Evolutionary conservation across 1,140 invertebrate species (phyloP).

Genomic region (Choristoneura fumiferana): DNA sequence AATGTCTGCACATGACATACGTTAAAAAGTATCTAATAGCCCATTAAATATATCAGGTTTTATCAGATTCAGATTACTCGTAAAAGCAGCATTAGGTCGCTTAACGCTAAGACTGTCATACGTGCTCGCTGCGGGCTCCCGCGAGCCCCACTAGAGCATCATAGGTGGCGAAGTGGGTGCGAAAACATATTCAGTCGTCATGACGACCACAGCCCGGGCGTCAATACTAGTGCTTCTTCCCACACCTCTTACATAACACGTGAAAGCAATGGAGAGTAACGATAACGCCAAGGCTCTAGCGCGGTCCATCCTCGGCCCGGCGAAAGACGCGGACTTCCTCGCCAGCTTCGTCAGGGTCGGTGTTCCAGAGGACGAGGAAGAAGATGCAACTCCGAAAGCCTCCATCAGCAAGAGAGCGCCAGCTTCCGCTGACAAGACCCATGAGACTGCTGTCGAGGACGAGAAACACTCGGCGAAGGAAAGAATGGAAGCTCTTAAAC

Average conservation of each 20-base stretch:
- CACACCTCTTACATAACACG: slow-evolving; percentile 58
- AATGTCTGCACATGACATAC: not conserved
- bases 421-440: slow-evolving; percentile 47
- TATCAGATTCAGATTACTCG: slow-evolving; percentile 2
- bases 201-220: slow-evolving; percentile 62
- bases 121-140: slow-evolving; percentile 16
- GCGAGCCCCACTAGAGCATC: slow-evolving; percentile 35
- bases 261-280: slow-evolving; percentile 52
- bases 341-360: slow-evolving; percentile 87
- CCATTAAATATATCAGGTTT: not conserved
- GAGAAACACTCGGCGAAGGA: slow-evolving; percentile 41
- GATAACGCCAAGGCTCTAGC: slow-evolving; percentile 65
- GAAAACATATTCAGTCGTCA: slow-evolving; percentile 65
- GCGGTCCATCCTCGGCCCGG: slow-evolving; percentile 79
- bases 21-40: slow-evolving; percentile 2
- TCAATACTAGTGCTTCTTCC: slow-evolving; percentile 60
- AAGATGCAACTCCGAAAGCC: slow-evolving; percentile 65
- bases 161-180: slow-evolving; percentile 48
- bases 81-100: slow-evolving; percentile 1
- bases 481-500: slow-evolving; percentile 60
- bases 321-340: slow-evolving; percentile 84
- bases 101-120: slow-evolving; percentile 2
- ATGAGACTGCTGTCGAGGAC: slow-evolving; percentile 42
- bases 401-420: slow-evolving; percentile 68
- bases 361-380: slow-evolving; percentile 68